Evolutionary conservation across 1,140 invertebrate genomes (phyloP), one percentile per base, ranked within the genome.

Genomic region (Anoplophora glabripennis): DNA sequence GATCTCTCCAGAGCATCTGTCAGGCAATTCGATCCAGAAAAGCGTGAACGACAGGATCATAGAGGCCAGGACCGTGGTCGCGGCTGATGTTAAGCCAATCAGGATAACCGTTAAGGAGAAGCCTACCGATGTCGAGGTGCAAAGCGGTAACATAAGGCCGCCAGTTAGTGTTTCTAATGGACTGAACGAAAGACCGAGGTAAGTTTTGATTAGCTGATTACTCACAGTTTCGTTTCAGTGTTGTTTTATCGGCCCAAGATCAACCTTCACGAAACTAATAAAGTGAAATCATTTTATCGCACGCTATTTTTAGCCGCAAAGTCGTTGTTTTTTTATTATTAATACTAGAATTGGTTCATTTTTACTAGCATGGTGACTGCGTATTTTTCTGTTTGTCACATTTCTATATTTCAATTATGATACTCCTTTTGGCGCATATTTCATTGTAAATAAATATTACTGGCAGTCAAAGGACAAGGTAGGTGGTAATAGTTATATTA

Each of bases 81-180:
- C 64, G 1, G 58, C 64, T 18, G 72, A 75, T 57, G 73, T 75
- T 0, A 67, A 72, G 63, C 74, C 74, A 2, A 73, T 76, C 40
- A 59, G 64, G 45, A 76, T 76, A 14, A 66, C 63, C 5, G 74
- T 76, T 3, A 69, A 68, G 52, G 74, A 75, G 45, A 75, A 73
- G 57, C 69, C 71, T 0, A 58, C 59, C 3, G 67, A 74, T 54
- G 48, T 72, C 14, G 73, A 76, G 14, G 74, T 76, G 36, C 69
- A 75, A 57, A 75, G 73, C 63, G 73, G 73, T 1, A 76, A 76
- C 55, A 61, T 74, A 1, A 57, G 66, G 21, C 57, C 69, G 8
- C 66, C 70, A 15, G 56, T 66, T 37, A 70, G 64, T 37, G 63
- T 69, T 38, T 61, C 71, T 3, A 76, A 76, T 68, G 74, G 74